These are phyloP conservation scores for Apis florea DNA, from an alignment of 1,140 invertebrate genomes.

Conservation along the genomic window DNA sequence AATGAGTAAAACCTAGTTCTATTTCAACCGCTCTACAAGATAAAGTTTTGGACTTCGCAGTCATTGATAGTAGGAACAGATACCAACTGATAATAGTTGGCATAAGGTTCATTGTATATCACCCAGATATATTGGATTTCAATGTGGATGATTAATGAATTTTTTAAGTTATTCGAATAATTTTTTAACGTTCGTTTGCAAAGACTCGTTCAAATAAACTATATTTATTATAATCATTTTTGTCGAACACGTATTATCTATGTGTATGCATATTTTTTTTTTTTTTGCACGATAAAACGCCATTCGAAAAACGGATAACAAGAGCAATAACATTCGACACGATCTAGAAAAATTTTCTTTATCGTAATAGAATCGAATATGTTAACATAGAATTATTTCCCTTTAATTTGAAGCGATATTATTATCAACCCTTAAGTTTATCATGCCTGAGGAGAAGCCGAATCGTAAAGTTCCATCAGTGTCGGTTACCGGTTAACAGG, in stretches of 20 bases:
- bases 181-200: not conserved
- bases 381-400: constrained; percentile 14
- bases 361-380: constrained; percentile 39
- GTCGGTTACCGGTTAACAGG: constrained; percentile 69
- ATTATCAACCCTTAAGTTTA: constrained; percentile 14
- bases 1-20: constrained; percentile 10
- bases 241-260: not conserved
- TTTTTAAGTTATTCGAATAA: not conserved
- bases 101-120: not conserved
- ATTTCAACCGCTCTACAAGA: not conserved
- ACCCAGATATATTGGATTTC: not conserved
- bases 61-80: not conserved
- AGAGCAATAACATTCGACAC: constrained; percentile 27
- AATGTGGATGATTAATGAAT: not conserved
- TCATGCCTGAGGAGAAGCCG: constrained; percentile 6
- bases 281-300: constrained; percentile 2
- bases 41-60: not conserved
- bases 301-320: constrained; percentile 15
- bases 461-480: constrained; percentile 57
- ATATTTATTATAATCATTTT: not conserved
- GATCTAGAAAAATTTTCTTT: constrained; percentile 22
- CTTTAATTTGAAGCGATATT: constrained; percentile 21
- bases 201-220: not conserved
- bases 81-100: not conserved
- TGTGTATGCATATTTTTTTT: not conserved